Evolutionary conservation across 37 sponge, comb jelly and placozoan species (phyloP), one percentile per base, ranked within the genome.

Genomic region (Ephydatia muelleri): DNA sequence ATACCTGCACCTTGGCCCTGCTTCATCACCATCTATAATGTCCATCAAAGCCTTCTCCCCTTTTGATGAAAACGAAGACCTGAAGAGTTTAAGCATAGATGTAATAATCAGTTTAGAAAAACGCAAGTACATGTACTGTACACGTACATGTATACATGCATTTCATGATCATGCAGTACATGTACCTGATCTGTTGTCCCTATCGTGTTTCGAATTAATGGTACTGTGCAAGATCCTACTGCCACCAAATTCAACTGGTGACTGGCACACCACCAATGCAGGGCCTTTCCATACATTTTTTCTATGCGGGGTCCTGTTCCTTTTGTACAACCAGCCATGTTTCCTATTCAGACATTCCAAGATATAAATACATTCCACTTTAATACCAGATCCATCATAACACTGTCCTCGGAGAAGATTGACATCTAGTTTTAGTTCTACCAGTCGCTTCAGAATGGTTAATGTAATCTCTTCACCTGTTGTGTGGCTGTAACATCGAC

Each of bases 161-260:
- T 43, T 43, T 43, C 43, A 43, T 43, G 43, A 43, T 43, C 57
- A 57, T 57, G 57, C 57, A 57, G 57, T 57, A 57, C 57, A 57
- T 57, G 57, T 57, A 57, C 57, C 57, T 57, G 57, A 57, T 57
- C 57, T 57, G 57, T 57, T 57, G 57, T 57, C 57, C 57, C 57
- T 57, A 57, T 57, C 57, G 16, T 57, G 57, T 57, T 57, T 57
- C 57, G 6, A 57, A 57, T 57, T 57, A 57, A 57, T 57, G 57
- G 57, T 57, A 57, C 57, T 57, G 19, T 57, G 57, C 57, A 57
- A 57, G 57, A 57, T 57, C 57, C 57, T 57, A 57, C 57, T 14
- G 16, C 16, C 57, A 57, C 57, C 57, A 57, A 57, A 57, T 57
- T 57, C 57, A 57, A 57, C 57, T 13, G 57, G 57, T 57, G 57